These are phyloP conservation scores for Diarsia rubi DNA, from an alignment of 2,888 invertebrate species.

Conservation along the genomic window DNA sequence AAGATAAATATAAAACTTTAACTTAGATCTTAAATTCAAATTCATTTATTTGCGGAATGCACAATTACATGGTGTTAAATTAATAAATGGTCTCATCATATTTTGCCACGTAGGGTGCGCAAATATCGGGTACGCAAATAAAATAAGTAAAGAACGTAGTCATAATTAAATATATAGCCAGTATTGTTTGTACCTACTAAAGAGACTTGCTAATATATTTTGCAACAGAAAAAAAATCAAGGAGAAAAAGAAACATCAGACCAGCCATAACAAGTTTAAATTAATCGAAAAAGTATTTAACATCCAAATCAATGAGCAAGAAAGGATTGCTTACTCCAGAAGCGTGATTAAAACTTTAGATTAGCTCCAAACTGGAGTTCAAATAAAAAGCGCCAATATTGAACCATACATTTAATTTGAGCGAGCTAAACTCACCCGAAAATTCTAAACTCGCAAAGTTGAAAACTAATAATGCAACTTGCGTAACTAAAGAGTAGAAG, in stretches of 20 bases:
- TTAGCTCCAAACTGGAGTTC: slow-evolving; percentile 67
- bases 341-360: slow-evolving; percentile 75
- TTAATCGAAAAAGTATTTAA: slow-evolving; percentile 61
- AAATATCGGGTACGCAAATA: too few relatives aligned
- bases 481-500: slow-evolving; percentile 77
- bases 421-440: slow-evolving; percentile 77
- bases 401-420: slow-evolving; percentile 77
- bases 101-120: too few relatives aligned
- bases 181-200: background rate
- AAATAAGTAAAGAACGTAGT: too few relatives aligned
- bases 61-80: too few relatives aligned
- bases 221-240: background rate
- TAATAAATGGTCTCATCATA: too few relatives aligned
- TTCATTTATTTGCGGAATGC: too few relatives aligned
- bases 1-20: background rate
- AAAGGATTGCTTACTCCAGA: slow-evolving; percentile 66
- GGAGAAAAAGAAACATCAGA: slow-evolving; percentile 19
- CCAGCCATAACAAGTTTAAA: slow-evolving; percentile 50
- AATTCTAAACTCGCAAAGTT: slow-evolving; percentile 83
- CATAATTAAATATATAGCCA: background rate
- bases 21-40: too few relatives aligned
- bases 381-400: slow-evolving; percentile 75
- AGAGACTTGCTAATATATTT: background rate
- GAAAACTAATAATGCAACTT: slow-evolving; percentile 88
- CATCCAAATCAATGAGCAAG: slow-evolving; percentile 61